Conservation (phyloP, 2,113 vertebrate species). For the Suricata suricatta region DNA sequence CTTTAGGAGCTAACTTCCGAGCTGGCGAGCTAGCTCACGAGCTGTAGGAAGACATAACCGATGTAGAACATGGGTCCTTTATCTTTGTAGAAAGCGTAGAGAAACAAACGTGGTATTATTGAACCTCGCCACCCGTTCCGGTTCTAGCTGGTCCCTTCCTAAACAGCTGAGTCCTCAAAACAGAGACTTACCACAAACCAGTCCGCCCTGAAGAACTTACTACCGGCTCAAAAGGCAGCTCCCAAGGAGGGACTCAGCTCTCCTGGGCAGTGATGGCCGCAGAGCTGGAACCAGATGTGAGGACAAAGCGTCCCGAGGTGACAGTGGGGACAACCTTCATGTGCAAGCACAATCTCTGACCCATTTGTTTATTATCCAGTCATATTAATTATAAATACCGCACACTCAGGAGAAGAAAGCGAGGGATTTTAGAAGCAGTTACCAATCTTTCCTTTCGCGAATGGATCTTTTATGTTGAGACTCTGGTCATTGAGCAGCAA, state of each 20-base stretch:
- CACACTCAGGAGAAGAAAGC: not conserved
- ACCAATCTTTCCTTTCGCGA: not conserved
- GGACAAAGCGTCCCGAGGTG: not conserved
- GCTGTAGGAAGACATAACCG: not conserved
- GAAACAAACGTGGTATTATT: not conserved
- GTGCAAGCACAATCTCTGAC: not conserved
- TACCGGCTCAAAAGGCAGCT: not conserved
- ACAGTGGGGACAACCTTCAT: not conserved
- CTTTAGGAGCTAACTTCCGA: not conserved
- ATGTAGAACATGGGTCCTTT: not conserved
- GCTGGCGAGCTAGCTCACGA: not conserved
- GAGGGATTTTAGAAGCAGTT: not conserved
- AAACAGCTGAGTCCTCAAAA: slow-evolving; percentile 15
- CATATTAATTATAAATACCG: not conserved
- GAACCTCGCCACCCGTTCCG: not conserved
- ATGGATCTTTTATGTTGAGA: not conserved
- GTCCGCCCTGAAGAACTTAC: not conserved
- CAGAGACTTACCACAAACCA: not conserved
- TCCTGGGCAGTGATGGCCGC: not conserved
- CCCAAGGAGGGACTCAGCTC: not conserved
- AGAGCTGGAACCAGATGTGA: not conserved
- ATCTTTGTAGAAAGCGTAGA: not conserved
- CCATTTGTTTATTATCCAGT: not conserved
- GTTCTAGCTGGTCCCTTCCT: not conserved
- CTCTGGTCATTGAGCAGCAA: not conserved